These are phyloP conservation scores for Palythoa grandis DNA, from an alignment of 92 coral and sea anemone species.

Conservation along the genomic window DNA sequence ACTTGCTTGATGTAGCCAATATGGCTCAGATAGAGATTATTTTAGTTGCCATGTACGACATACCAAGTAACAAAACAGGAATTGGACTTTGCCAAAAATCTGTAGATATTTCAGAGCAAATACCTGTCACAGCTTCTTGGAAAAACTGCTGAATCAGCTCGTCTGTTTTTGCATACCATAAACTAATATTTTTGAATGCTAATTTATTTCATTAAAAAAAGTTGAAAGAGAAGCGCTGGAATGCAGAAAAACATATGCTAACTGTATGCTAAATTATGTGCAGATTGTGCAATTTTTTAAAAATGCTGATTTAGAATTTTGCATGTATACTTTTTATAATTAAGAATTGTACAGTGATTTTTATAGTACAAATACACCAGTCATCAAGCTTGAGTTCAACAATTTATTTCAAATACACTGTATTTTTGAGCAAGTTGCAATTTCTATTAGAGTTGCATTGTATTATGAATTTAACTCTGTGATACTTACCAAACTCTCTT, in stretches of 20 bases:
- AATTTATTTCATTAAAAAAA: background rate
- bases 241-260: too few species aligned
- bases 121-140: background rate
- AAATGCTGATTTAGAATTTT: background rate
- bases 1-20: background rate
- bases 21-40: background rate
- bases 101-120: background rate
- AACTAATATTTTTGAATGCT: background rate
- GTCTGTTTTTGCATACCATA: too few species aligned
- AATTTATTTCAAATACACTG: background rate
- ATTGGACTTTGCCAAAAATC: too few species aligned
- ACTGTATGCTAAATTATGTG: background rate
- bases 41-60: background rate
- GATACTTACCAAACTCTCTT: constrained; percentile 3
- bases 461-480: background rate
- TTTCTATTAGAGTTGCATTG: background rate
- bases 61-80: background rate
- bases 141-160: background rate
- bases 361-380: background rate
- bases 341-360: background rate
- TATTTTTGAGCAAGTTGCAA: background rate
- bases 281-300: background rate
- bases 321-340: background rate
- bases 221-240: too few species aligned
- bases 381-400: background rate